A percentile compares a stretch with the other conserved stretches of the same genome.
Conservation (phyloP, 2,113 vertebrate genomes). For the Eulemur rufifrons region DNA sequence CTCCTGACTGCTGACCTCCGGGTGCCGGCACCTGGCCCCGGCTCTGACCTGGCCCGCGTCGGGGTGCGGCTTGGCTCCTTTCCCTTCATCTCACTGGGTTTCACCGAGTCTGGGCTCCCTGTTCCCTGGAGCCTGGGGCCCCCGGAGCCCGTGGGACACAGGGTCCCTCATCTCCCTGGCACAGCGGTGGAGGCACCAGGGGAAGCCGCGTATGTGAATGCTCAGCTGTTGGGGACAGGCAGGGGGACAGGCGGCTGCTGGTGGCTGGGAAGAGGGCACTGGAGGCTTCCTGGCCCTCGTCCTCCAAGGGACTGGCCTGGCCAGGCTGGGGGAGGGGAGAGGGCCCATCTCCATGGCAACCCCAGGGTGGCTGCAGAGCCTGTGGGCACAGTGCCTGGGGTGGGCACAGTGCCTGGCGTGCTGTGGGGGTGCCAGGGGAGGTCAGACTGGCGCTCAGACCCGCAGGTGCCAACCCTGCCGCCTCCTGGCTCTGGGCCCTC, state of each 20-base stretch:
- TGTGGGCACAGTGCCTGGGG: not conserved
- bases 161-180: not conserved
- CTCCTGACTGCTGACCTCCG: too few species aligned
- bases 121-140: not conserved
- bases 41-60: not conserved
- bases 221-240: not conserved
- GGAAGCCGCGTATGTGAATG: rapidly evolving
- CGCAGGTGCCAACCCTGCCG: not conserved
- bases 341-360: not conserved
- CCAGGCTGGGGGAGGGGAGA: not conserved
- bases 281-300: too few species aligned
- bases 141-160: not conserved
- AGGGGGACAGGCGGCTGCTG: not conserved
- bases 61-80: not conserved
- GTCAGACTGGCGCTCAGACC: not conserved
- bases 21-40: not conserved
- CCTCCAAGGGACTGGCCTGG: not conserved
- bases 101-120: not conserved
- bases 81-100: too few species aligned
- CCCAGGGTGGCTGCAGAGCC: not conserved
- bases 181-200: rapidly evolving
- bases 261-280: not conserved
- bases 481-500: too few species aligned
- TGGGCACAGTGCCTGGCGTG: not conserved
- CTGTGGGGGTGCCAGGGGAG: not conserved